phyloP scores from a whole-genome alignment of 1,140 invertebrate species.

The Lutraria rhynchaena region DNA sequence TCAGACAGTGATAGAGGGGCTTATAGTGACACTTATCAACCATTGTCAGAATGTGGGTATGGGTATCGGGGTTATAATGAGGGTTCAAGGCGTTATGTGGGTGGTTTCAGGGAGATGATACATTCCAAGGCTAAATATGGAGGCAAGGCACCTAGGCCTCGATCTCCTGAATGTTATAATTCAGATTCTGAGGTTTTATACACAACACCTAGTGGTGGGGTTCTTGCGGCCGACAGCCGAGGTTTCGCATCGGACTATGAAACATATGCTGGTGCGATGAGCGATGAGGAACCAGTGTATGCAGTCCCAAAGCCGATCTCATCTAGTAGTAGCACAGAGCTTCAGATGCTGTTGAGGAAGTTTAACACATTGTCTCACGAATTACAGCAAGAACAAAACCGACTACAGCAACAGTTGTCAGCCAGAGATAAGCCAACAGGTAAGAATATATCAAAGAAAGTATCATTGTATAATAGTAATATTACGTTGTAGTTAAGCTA shows the following conservation, averaged over 20 bases:
- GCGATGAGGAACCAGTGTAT: conserved; percentile 78
- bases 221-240: conserved; percentile 84
- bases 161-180: conserved; percentile 81
- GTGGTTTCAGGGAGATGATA: conserved; percentile 75
- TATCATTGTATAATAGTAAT: too few species aligned
- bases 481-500: too few species aligned
- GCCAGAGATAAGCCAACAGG: conserved; percentile 69
- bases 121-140: conserved; percentile 77
- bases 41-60: conserved; percentile 28
- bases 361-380: conserved; percentile 84
- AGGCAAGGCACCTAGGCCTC: conserved; percentile 65
- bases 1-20: conserved; percentile 59
- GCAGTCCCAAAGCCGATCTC: conserved; percentile 74
- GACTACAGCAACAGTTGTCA: conserved; percentile 81
- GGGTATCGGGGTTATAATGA: conserved; percentile 54
- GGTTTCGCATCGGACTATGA: conserved; percentile 78
- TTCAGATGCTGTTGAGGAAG: conserved; percentile 87
- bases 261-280: conserved; percentile 77
- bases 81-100: conserved; percentile 71
- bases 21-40: conserved; percentile 50
- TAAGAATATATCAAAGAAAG: too few species aligned
- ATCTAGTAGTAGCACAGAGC: conserved; percentile 75
- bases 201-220: conserved; percentile 66
- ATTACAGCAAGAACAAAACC: conserved; percentile 80
- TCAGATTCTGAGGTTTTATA: conserved; percentile 92